Evolutionary conservation across 53 echinoderm and acorn worm genomes (phyloP).

Genomic region (Crossaster papposus): DNA sequence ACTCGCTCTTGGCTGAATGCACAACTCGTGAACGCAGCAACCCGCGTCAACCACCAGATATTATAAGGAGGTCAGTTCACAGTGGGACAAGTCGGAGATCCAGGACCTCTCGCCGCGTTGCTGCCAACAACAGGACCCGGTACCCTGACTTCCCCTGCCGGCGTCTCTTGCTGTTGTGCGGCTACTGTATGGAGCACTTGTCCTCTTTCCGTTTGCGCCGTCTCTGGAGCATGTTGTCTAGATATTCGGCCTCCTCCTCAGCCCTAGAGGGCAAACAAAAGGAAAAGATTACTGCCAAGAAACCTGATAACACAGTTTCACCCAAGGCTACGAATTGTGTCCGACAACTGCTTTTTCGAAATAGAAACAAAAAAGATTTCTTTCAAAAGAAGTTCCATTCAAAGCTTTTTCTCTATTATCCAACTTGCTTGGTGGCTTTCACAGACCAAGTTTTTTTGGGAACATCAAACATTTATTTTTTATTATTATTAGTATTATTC

Average conservation of each 20-base stretch:
- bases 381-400: not conserved
- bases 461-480: slow-evolving; percentile 41
- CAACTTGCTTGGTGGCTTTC: not conserved
- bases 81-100: not conserved
- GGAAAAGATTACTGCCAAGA: not conserved
- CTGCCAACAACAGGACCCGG: not conserved
- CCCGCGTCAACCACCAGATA: not conserved
- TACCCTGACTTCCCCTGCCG: not conserved
- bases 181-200: slow-evolving; percentile 86
- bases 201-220: slow-evolving; percentile 76
- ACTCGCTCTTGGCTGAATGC: not conserved
- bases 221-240: slow-evolving; percentile 81
- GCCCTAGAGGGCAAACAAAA: slow-evolving; percentile 60
- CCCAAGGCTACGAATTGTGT: not conserved
- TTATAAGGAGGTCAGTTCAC: not conserved
- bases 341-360: not conserved
- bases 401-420: not conserved
- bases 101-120: not conserved
- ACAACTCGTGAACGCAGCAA: not conserved
- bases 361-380: not conserved
- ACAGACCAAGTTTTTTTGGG: slow-evolving; percentile 34
- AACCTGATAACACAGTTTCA: not conserved
- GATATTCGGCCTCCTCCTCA: slow-evolving; percentile 89
- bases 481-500: too few relatives aligned
- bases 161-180: not conserved